Evolutionary conservation across 1,140 invertebrate species (phyloP).

Genomic region (Cylas formicarius): DNA sequence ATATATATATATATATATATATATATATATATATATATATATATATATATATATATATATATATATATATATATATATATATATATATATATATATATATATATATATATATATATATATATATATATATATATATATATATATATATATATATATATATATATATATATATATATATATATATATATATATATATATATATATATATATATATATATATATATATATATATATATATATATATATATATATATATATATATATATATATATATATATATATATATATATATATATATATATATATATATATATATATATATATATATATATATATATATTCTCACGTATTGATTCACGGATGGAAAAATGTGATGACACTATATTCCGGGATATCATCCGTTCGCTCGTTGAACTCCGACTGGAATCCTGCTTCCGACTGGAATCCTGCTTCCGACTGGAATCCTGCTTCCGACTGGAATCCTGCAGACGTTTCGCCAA

Average conservation of each 20-base stretch:
- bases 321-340: no score
- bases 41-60: neutral
- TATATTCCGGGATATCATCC: no score
- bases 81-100: constrained; percentile 5
- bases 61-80: constrained; percentile 7
- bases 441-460: no score
- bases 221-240: constrained; percentile 7
- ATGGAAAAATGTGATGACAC: no score
- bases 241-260: constrained; percentile 4
- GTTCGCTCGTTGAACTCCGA: no score
- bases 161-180: constrained; percentile 7
- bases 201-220: constrained; percentile 7
- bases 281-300: no score
- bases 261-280: no score
- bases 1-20: constrained; percentile 7
- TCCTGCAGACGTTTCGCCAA: no score
- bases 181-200: constrained; percentile 7
- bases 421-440: no score
- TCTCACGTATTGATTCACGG: no score
- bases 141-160: constrained; percentile 7
- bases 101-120: constrained; percentile 7
- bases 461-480: no score
- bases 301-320: no score
- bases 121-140: constrained; percentile 6
- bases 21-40: constrained; percentile 7